Percentiles rank a stretch among this genome's conserved stretches.
Evolutionary conservation across 2,797 vertebrate genomes (phyloP).

Genomic region (Microctenopoma lineatum): DNA sequence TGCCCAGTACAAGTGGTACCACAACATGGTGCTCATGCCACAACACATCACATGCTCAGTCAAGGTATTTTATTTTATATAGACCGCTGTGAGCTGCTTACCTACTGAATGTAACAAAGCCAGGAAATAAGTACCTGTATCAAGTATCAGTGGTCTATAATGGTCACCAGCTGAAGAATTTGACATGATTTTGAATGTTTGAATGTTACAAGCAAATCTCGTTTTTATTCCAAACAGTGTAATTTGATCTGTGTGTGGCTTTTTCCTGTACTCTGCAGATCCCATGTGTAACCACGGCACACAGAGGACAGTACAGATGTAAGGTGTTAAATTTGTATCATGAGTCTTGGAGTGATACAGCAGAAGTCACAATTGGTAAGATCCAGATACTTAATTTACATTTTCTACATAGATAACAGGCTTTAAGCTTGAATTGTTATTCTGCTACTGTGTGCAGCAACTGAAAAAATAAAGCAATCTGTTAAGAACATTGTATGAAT

Average conservation of each 20-base stretch:
- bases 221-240: neutral
- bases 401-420: neutral
- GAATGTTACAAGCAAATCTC: neutral
- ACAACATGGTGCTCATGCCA: conserved; percentile 74
- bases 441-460: too few species aligned
- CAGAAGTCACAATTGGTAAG: conserved; percentile 84
- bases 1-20: conserved; percentile 89
- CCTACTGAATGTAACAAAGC: neutral
- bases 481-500: neutral
- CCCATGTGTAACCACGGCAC: conserved; percentile 84
- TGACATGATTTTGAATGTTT: neutral
- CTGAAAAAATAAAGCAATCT: neutral
- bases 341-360: conserved; percentile 81
- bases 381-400: neutral
- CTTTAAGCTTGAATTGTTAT: too few species aligned
- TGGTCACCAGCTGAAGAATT: neutral
- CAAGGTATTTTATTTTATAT: conserved; percentile 68
- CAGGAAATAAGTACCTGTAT: neutral
- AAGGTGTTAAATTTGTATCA: conserved; percentile 87
- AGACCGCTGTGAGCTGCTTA: conserved; percentile 3
- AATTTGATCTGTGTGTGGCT: neutral
- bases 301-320: conserved; percentile 87
- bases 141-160: neutral
- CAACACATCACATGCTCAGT: conserved; percentile 69
- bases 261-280: conserved; percentile 67